Evolutionary conservation across 2,797 vertebrate genomes (phyloP), one percentile per base, ranked within the genome.

Genomic region (Falco biarmicus): DNA sequence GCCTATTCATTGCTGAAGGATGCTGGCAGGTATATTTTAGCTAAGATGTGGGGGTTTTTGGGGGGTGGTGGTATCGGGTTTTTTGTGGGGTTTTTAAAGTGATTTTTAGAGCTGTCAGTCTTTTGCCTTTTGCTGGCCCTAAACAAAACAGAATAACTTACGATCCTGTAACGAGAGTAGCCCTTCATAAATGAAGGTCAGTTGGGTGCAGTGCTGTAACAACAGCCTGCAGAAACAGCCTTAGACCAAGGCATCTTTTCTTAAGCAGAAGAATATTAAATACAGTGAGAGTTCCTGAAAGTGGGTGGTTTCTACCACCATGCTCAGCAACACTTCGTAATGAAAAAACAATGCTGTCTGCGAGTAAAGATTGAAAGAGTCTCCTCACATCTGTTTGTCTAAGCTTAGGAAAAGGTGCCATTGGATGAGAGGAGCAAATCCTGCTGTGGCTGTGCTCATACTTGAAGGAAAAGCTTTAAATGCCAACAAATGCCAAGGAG

Each of bases 261-360:
- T 94, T 91, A 77, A 63, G 28, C 65, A 84, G 47, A 91, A 53
- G 34, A 87, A 53, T 87, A 85, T 88, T 82, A 92, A 79, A 78
- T 94, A 80, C 54, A 18, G 43, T 66, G 47, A 60, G 70, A 92
- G 88, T 91, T 83, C 68, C 95, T 95, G 89, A 91, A 95, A 94
- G 90, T 93, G 88, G 91, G 91, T 96, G 91, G 94, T 96, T 97
- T 97, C 93, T 94, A 47, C 95, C 39, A 34, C 95, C 84, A 89
- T 94, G 94, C 95, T 94, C 84, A 65, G 76, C 69, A 90, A 65
- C 3, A 34, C 92, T 97, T 95, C 83, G 14, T 96, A 97, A 91
- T 93, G 96, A 95, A 96, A 97, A 95, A 96, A 96, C 92, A 96
- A 90, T 91, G 45, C 66, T 93, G 90, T 92, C 89, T 94, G 93